Evolutionary conservation across 1,140 invertebrate genomes (phyloP), one percentile per base, ranked within the genome.

Genomic region (Tribolium castaneum): DNA sequence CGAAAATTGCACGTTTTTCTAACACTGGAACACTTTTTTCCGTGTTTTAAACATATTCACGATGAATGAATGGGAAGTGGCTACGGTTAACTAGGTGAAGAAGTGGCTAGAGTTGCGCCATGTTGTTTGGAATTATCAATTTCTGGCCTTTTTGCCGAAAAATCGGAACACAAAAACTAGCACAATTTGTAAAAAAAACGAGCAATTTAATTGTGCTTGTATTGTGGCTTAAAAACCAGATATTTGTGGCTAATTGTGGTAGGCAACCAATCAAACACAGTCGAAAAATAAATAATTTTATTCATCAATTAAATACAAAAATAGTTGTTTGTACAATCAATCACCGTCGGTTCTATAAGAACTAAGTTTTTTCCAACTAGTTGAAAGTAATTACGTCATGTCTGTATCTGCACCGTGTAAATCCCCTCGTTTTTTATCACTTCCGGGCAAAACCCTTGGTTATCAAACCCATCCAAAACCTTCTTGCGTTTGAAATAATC

Each of bases 401-500:
- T 34, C 14, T 35, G 30, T 34, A 66, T 30, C 12, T 39, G 59
- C 59, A 66, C 59, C 59, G 59, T 66, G 30, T 39, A 66, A 12
- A 66, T 66, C 14, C 13, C 30, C 6, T 66, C 59, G 14, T 66
- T 73, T 49, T 45, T 45, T 3, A 10, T 14, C 30, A 34, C 59
- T 39, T 83, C 82, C 1, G 81, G 79, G 4, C 7, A 78, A 76
- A 80, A 83, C 1, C 52, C 83, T 12, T 12, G 39, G 72, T 83
- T 83, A 70, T 82, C 77, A 12, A 80, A n/a, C 49, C 81, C 80
- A 0, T 86, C 25, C 6, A 72, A 85, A 22, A 87, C 87, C 78
- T 10, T 88, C 88, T 4, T 85, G 19, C 39, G 85, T 62, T 89
- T 89, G 70, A 93, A 93, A 76, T 87, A 87, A 14, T 84, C 89